A percentile compares a stretch with the other conserved stretches of the same genome.
Conservation (phyloP, 2,888 invertebrate species). For the Yponomeuta plumbellus region DNA sequence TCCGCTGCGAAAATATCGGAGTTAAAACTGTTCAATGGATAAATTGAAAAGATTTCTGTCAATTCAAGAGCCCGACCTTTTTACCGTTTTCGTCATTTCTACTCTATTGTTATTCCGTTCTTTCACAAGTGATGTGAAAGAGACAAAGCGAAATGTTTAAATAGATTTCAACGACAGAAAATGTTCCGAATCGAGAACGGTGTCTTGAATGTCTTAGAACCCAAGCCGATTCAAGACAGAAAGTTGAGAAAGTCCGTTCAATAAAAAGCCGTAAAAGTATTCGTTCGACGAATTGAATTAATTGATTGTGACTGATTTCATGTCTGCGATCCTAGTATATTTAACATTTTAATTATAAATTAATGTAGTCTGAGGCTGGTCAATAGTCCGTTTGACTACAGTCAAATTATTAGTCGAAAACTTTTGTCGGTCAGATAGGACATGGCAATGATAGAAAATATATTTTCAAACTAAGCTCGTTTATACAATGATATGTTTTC, state of each 20-base stretch:
- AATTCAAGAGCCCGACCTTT: neutral
- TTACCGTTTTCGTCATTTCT: neutral
- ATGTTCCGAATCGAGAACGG: neutral
- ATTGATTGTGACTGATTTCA: too few relatives aligned
- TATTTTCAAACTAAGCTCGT: too few relatives aligned
- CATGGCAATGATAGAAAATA: too few relatives aligned
- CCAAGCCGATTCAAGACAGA: neutral
- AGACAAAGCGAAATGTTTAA: neutral
- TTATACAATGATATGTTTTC: too few relatives aligned
- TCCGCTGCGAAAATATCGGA: neutral
- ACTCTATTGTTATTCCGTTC: neutral
- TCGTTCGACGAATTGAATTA: too few relatives aligned
- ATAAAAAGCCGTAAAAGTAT: neutral
- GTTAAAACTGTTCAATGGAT: neutral
- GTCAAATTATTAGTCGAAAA: too few relatives aligned
- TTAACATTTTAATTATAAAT: too few relatives aligned
- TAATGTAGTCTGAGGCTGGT: too few relatives aligned
- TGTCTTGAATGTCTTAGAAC: neutral
- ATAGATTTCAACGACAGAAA: neutral
- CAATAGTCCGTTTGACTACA: too few relatives aligned
- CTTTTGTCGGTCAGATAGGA: too few relatives aligned
- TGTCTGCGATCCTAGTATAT: too few relatives aligned
- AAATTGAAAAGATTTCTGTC: conserved; percentile 1
- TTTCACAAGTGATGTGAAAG: neutral
- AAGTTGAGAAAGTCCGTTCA: neutral